Evolutionary conservation across 2,888 invertebrate genomes (phyloP).

Genomic region (Dryomyza anilis): DNA sequence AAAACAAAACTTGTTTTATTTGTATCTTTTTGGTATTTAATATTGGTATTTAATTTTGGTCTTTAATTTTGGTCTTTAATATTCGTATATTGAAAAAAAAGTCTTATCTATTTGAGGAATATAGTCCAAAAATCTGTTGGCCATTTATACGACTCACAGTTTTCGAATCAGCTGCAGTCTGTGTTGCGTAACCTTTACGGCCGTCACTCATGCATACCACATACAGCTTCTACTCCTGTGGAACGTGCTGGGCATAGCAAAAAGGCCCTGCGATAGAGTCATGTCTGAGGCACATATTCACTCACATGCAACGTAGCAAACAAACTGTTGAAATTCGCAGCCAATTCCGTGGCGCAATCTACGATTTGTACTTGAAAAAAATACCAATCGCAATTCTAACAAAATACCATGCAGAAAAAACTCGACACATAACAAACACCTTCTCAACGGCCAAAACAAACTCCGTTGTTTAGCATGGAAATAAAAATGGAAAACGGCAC

Average conservation of each 20-base stretch:
- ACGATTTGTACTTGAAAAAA: too few relatives aligned
- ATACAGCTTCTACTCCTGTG: too few relatives aligned
- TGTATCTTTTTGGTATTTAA: too few relatives aligned
- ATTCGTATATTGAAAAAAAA: too few relatives aligned
- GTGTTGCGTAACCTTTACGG: constrained; percentile 37
- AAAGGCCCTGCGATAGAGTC: constrained; percentile 4
- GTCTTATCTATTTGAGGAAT: too few relatives aligned
- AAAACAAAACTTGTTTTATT: too few relatives aligned
- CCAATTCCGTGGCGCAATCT: constrained; percentile 5
- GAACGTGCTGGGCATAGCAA: constrained; percentile 39
- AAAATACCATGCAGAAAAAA: not conserved
- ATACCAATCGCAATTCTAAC: too few relatives aligned
- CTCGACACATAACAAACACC: not conserved
- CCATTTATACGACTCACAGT: not conserved
- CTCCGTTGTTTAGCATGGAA: too few relatives aligned
- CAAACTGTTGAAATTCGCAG: constrained; percentile 18
- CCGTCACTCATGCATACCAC: constrained; percentile 31
- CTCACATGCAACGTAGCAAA: not conserved
- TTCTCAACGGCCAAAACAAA: not conserved
- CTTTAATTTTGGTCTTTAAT: too few relatives aligned
- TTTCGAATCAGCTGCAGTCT: not conserved
- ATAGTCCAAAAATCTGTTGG: not conserved
- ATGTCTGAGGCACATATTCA: not conserved
- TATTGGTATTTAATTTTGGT: too few relatives aligned
- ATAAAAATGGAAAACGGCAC: not conserved